Base-by-base conservation (phyloP, 2,113 vertebrate species). In the Limanda limanda region DNA sequence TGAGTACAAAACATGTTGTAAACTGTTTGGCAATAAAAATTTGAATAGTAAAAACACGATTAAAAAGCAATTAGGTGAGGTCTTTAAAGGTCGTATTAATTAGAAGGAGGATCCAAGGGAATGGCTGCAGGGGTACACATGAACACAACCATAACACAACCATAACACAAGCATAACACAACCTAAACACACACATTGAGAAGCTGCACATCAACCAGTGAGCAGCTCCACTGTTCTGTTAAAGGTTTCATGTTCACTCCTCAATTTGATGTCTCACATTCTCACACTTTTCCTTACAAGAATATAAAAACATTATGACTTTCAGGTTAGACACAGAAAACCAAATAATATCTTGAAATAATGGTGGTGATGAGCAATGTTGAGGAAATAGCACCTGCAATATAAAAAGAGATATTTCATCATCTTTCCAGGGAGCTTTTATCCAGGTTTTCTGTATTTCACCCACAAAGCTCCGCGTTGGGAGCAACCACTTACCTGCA, bases 11-110 rank as follows among this genome's bases (percentile, higher is more conserved):
- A 55, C 6, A 12, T 18, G 60, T 66, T 24, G 35, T 24, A 15
- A 70, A 54, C 74, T 40, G 42, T 64, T 79, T 68, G 62, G 1
- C 37, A 13, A 23, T 63, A 25, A 54, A 31, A 58, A 45, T 59
- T 10, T 21, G 37, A 57, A 21, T 37, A 57, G 63, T 45, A 31
- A 21, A 45, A 59, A 62, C 14, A 4, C 27, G 54, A 63, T 64
- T 62, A 51, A 74, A 59, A 67, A 58, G 64, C 23, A 68, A 56
- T 63, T 57, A 68, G 67, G 31, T 27, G 48, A 63, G 54, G 54
- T 20, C 24, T 40, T 54, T 31, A 14, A 48, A 66, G 73, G 63
- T 73, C 73, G 27, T 27, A 55, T 69, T 85, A 69, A 77, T 74
- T 81, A 77, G 20, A 73, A 48, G 66, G 56, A 56, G 56, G 57